phyloP scores from a whole-genome alignment of 2,113 vertebrate genomes.

The Nothocercus julius region DNA sequence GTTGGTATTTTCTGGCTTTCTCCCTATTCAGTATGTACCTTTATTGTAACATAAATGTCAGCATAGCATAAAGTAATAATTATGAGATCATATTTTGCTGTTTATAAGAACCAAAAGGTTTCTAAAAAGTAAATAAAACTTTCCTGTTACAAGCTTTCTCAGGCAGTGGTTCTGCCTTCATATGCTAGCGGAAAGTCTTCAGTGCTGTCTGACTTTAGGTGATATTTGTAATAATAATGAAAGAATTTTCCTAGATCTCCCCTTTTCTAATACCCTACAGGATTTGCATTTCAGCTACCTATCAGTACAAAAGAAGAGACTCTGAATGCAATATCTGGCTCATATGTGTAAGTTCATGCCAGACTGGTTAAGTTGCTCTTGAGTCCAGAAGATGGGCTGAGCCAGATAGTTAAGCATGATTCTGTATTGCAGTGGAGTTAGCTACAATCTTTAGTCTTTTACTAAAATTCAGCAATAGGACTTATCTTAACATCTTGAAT shows the following conservation, averaged over 20 bases:
- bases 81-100: slow-evolving; percentile 62
- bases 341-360: not conserved
- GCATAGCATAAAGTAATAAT: slow-evolving; percentile 66
- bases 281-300: not conserved
- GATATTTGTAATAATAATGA: slow-evolving; percentile 22
- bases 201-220: slow-evolving; percentile 18
- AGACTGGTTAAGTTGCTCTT: not conserved
- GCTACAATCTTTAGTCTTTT: not conserved
- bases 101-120: slow-evolving; percentile 58
- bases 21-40: too few relatives aligned
- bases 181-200: slow-evolving; percentile 31
- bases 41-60: slow-evolving; percentile 64
- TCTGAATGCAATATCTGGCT: not conserved
- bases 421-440: not conserved
- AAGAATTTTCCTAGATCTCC: not conserved
- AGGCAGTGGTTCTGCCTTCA: not conserved
- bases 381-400: not conserved
- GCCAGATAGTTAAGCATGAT: not conserved
- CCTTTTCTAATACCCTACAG: not conserved
- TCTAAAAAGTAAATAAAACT: slow-evolving; percentile 58
- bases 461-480: not conserved
- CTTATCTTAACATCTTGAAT: not conserved
- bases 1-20: slow-evolving; percentile 68
- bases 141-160: not conserved
- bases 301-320: not conserved